Conservation (phyloP, 2,797 vertebrate genomes). For the Xiphorhynchus erythropygius region DNA sequence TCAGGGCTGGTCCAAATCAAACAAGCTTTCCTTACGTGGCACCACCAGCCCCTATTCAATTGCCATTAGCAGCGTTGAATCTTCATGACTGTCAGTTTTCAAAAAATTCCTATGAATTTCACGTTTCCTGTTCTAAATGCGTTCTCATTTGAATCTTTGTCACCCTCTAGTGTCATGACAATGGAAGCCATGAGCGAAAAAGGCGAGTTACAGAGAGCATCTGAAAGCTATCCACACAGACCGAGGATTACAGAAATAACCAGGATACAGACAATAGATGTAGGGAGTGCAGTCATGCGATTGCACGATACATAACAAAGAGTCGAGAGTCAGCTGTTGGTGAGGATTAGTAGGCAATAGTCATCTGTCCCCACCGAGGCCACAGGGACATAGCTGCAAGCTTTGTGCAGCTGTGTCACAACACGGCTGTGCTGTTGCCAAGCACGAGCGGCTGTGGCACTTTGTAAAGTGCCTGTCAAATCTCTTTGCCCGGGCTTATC, state of each 20-base stretch:
- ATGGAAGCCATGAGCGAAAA: background rate
- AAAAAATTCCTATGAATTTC: background rate
- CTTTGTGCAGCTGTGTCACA: background rate
- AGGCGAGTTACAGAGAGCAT: background rate
- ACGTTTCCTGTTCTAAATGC: background rate
- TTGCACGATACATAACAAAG: background rate
- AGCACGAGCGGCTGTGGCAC: background rate
- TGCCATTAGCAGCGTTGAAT: background rate
- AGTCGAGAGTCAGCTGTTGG: background rate
- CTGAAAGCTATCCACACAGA: background rate
- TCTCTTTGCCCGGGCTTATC: background rate
- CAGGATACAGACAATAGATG: background rate
- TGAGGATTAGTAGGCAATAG: background rate
- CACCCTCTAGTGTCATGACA: constrained; percentile 42
- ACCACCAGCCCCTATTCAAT: background rate
- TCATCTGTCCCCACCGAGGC: background rate
- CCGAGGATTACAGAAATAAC: background rate
- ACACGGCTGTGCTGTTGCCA: background rate
- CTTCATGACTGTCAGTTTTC: background rate
- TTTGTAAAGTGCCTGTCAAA: background rate
- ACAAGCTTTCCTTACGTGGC: background rate
- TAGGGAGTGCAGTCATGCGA: accelerated
- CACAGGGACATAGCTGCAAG: background rate
- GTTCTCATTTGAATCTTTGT: constrained; percentile 43
- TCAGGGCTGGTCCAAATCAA: background rate